A percentile compares a stretch with the other conserved stretches of the same genome.
Evolutionary conservation across 2,113 vertebrate species (phyloP).

Genomic region (Amia ocellicauda): DNA sequence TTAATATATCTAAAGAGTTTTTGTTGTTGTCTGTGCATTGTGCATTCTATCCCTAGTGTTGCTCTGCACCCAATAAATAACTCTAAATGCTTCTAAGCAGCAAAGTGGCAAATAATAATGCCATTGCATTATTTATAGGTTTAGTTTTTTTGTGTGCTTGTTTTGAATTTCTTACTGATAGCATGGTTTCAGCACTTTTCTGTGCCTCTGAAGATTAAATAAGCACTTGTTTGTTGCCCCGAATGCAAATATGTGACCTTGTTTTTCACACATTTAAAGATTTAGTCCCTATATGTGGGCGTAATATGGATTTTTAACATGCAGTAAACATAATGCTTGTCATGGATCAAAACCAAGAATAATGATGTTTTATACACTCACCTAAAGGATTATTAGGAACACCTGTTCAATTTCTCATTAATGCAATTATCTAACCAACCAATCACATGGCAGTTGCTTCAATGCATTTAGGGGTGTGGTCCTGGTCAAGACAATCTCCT

Average conservation of each 20-base stretch:
- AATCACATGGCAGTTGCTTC: too few relatives aligned
- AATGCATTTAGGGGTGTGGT: too few relatives aligned
- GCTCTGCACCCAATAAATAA: slow-evolving; percentile 33
- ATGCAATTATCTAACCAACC: too few relatives aligned
- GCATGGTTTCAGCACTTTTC: slow-evolving; percentile 33
- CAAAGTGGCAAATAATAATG: slow-evolving; percentile 46
- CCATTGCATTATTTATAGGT: slow-evolving; percentile 60
- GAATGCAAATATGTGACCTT: slow-evolving; percentile 47
- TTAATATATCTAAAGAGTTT: too few relatives aligned
- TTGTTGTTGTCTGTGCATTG: neutral
- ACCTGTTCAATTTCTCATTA: too few relatives aligned
- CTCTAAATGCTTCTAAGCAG: slow-evolving; percentile 59
- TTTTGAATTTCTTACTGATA: slow-evolving; percentile 52
- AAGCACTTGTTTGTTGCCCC: slow-evolving; percentile 37
- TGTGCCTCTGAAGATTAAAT: slow-evolving; percentile 27
- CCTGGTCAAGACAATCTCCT: too few relatives aligned
- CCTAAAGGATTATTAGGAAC: too few relatives aligned
- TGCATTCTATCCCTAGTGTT: slow-evolving; percentile 13
- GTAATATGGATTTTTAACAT: neutral
- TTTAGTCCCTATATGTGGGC: slow-evolving; percentile 22
- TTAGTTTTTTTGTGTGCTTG: slow-evolving; percentile 29
- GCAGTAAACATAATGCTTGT: too few relatives aligned
- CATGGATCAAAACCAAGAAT: too few relatives aligned
- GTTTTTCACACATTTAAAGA: slow-evolving; percentile 29
- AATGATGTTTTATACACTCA: too few relatives aligned